Evolutionary conservation across 2,888 invertebrate genomes (phyloP).

Genomic region (Cybosia mesomella): DNA sequence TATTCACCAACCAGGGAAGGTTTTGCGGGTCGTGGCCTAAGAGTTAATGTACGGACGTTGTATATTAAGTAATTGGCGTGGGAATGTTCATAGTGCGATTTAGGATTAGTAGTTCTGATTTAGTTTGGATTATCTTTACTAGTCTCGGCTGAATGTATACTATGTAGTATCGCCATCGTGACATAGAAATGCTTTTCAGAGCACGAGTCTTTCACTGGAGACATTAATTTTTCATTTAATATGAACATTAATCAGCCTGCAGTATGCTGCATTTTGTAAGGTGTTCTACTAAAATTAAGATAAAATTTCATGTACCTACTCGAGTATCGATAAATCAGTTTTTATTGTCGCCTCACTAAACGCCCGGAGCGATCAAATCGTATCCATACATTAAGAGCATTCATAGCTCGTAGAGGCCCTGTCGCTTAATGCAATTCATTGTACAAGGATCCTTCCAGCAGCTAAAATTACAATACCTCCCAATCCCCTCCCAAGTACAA

Average conservation of each 20-base stretch:
- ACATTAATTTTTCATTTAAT: too few species aligned
- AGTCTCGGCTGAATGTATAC: too few species aligned
- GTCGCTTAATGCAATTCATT: conserved; percentile 84
- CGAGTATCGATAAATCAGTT: conserved; percentile 37
- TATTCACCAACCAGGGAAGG: neutral
- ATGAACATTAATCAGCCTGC: too few species aligned
- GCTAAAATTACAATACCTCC: conserved; percentile 57
- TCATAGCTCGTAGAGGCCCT: conserved; percentile 75
- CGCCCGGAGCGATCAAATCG: conserved; percentile 77
- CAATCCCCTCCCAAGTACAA: conserved; percentile 43
- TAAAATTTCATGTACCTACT: neutral
- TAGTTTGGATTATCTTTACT: too few species aligned
- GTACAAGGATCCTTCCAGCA: conserved; percentile 74
- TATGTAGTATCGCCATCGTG: too few species aligned
- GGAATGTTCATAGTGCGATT: neutral
- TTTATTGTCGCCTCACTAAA: conserved; percentile 58
- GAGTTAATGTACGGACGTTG: neutral
- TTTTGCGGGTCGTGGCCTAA: neutral
- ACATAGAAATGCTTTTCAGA: too few species aligned
- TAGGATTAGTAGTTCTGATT: too few species aligned
- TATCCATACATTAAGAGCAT: conserved; percentile 81
- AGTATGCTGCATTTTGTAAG: too few species aligned
- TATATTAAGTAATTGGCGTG: neutral
- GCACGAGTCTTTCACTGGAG: too few species aligned
- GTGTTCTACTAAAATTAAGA: too few species aligned